phyloP scores from a whole-genome alignment of 2,888 invertebrate genomes.

The Lycia hirtaria region DNA sequence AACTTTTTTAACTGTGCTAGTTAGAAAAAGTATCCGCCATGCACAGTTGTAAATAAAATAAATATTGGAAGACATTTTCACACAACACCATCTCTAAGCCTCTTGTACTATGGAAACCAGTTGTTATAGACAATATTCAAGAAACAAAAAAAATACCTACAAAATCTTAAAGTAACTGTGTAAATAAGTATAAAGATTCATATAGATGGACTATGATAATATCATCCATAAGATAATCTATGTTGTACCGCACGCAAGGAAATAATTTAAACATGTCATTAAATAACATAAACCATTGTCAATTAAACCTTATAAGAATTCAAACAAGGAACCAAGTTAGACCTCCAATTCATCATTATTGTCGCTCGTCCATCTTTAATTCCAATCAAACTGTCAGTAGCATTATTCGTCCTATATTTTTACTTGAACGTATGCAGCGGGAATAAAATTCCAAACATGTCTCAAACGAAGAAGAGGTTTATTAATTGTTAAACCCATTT shows the following conservation, averaged over 20 bases:
- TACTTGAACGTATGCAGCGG: conserved; percentile 44
- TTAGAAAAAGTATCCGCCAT: neutral
- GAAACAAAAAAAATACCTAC: neutral
- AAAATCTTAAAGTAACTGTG: conserved; percentile 4
- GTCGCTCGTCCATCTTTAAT: conserved; percentile 32
- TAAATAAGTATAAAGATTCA: neutral
- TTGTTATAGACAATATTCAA: conserved; percentile 1
- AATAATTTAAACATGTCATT: conserved; percentile 5
- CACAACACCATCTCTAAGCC: too few relatives aligned
- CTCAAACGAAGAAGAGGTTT: conserved; percentile 68
- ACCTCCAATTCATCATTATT: conserved; percentile 37
- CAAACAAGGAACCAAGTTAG: conserved; percentile 9
- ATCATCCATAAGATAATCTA: neutral
- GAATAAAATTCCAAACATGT: conserved; percentile 65
- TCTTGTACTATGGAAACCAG: too few relatives aligned
- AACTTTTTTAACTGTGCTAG: too few relatives aligned
- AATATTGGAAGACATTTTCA: too few relatives aligned
- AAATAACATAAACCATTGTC: conserved; percentile 7
- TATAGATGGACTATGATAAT: neutral
- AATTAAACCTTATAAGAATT: conserved; percentile 9
- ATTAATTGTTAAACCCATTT: conserved; percentile 83
- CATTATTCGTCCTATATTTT: conserved; percentile 43
- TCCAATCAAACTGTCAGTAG: conserved; percentile 42
- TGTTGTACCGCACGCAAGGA: neutral
- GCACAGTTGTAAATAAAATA: too few relatives aligned